Conservation (phyloP, 2,888 invertebrate species). For the Spilarctia lutea region DNA sequence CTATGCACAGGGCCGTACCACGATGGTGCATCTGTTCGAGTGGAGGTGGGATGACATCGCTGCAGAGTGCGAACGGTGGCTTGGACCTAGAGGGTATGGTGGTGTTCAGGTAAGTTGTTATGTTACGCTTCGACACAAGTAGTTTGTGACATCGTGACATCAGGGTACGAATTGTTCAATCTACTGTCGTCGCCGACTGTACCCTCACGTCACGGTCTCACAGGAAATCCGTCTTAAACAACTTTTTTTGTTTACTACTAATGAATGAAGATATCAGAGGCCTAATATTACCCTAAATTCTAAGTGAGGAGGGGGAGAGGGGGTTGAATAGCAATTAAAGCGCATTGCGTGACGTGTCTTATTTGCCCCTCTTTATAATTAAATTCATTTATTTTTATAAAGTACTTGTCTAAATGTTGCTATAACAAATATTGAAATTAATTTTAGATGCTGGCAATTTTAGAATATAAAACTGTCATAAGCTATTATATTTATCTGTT, state of each 20-base stretch:
- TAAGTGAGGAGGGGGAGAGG: too few relatives aligned
- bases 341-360: too few relatives aligned
- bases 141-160: background rate
- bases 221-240: background rate
- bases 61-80: slow-evolving; percentile 92
- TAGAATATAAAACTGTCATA: background rate
- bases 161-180: too few relatives aligned
- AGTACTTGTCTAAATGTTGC: background rate
- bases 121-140: background rate
- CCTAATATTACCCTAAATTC: too few relatives aligned
- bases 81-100: slow-evolving; percentile 90
- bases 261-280: background rate
- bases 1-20: slow-evolving; percentile 85
- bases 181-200: too few relatives aligned
- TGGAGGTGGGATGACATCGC: slow-evolving; percentile 95
- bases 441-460: background rate
- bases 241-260: background rate
- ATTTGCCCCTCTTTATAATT: too few relatives aligned
- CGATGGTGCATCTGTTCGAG: slow-evolving; percentile 92
- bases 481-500: too few relatives aligned
- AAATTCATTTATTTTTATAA: too few relatives aligned
- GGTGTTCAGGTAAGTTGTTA: slow-evolving; percentile 88
- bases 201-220: background rate
- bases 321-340: too few relatives aligned
- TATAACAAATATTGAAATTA: background rate